Evolutionary conservation across 1,140 invertebrate species (phyloP).

Genomic region (Caenorhabditis briggsae): DNA sequence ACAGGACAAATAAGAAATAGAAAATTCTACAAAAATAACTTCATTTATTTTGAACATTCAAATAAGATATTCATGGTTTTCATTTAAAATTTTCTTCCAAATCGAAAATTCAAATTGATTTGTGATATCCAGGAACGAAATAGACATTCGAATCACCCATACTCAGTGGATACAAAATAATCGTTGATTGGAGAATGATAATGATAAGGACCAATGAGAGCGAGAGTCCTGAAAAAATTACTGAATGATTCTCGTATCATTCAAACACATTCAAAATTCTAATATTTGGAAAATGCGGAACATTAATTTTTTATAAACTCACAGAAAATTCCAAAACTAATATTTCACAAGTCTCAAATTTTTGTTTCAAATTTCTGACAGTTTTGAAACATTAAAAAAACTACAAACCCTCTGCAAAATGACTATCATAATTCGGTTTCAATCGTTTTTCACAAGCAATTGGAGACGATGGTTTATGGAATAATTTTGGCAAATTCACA

Average conservation of each 20-base stretch:
- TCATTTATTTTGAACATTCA: too few relatives aligned
- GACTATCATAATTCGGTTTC: neutral
- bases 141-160: slow-evolving; percentile 12
- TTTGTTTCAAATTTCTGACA: too few relatives aligned
- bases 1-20: too few relatives aligned
- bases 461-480: neutral
- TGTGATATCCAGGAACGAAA: slow-evolving; percentile 34
- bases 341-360: too few relatives aligned
- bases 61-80: too few relatives aligned
- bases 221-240: neutral
- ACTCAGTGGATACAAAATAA: neutral
- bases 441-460: neutral
- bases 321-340: too few relatives aligned
- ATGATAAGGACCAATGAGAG: neutral
- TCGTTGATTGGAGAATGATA: neutral
- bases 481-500: neutral
- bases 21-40: too few relatives aligned
- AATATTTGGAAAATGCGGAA: neutral
- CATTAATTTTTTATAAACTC: too few relatives aligned
- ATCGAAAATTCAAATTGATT: neutral
- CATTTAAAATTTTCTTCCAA: too few relatives aligned
- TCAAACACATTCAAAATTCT: too few relatives aligned
- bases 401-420: slow-evolving; percentile 8
- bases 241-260: too few relatives aligned
- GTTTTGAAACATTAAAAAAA: too few relatives aligned